phyloP scores from a whole-genome alignment of 2,888 invertebrate species.

The Acanthacorydalis orientalis region DNA sequence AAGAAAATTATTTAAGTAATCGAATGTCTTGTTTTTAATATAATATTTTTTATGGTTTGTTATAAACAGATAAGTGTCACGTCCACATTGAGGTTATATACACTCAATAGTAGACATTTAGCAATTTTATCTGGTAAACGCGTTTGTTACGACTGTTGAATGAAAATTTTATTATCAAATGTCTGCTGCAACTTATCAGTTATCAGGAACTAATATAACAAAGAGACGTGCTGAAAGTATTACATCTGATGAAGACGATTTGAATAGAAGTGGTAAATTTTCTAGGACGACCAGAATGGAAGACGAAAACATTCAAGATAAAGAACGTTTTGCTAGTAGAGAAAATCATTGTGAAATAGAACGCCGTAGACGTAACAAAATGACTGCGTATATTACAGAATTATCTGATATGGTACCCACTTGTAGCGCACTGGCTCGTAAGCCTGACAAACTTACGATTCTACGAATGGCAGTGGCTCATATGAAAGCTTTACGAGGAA shows the following conservation, averaged over 20 bases:
- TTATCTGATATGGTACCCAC: slow-evolving; percentile 99
- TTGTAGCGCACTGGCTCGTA: slow-evolving; percentile 91
- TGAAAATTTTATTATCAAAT: slow-evolving; percentile 18
- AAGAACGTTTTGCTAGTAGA: slow-evolving; percentile 92
- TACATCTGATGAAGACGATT: slow-evolving; percentile 69
- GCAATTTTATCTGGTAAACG: not conserved
- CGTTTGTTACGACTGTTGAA: not conserved
- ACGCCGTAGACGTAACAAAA: slow-evolving; percentile 94
- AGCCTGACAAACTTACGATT: slow-evolving; percentile 98
- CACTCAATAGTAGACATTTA: not conserved
- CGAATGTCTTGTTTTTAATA: no score
- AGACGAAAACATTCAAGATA: slow-evolving; percentile 88
- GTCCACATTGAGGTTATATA: not conserved
- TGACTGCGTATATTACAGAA: slow-evolving; percentile 99
- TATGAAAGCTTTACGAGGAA: slow-evolving; percentile 95
- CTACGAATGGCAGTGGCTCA: slow-evolving; percentile 98
- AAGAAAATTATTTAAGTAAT: no score
- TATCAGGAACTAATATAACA: slow-evolving; percentile 22
- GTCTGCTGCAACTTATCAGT: slow-evolving; percentile 35
- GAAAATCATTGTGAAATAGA: slow-evolving; percentile 99
- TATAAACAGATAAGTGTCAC: not conserved
- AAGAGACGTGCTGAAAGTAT: slow-evolving; percentile 3
- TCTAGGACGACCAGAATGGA: slow-evolving; percentile 58
- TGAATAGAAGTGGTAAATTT: slow-evolving; percentile 47
- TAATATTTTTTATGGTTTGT: not conserved